Base-by-base conservation (phyloP, 2,113 vertebrate genomes). In the Scomber japonicus region DNA sequence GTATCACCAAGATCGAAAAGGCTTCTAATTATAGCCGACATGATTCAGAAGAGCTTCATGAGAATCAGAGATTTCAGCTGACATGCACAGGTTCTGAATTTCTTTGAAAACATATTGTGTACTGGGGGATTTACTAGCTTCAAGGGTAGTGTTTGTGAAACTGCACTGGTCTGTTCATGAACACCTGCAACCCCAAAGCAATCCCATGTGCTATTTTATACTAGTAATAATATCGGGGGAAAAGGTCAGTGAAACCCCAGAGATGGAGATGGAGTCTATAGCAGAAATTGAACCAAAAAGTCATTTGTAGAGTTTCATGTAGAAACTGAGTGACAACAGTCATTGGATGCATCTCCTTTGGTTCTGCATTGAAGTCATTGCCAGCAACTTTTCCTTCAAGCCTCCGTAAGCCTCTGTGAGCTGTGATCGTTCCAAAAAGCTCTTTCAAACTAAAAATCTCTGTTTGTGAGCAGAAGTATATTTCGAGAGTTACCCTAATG, bases 381-480 rank as follows among this genome's bases (percentile, higher is more conserved):
- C 48, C 15, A 30, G 35, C 64, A 75, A 75, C n/a, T 56, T 30
- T 49, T 54, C 19, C 15, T n/a, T 60, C 24, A 27, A 2, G 3
- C 15, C 55, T 55, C 2, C 57, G 48, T 12, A 15, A 66, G n/a
- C 53, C n/a, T 75, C 49, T 62, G 31, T 49, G 11, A 30, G n/a
- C 30, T 45, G 45, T 11, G 21, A 60, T 59, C 14, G 35, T 8
- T 35, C 46, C 57, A 50, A 60, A 71, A 51, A 77, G 15, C 16
- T 21, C 55, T 55, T n/a, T 35, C 7, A 78, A 15, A 3, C 24
- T 14, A 0, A 11, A 35, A 24, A 70, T 27, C 50, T 53, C 17
- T 46, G 11, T 75, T 75, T 61, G 24, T 53, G 44, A 57, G 50
- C 17, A 66, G 35, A 71, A 21, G 16, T 45, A 31, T 63, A 45